Conservation (phyloP, 2,888 invertebrate species). For the Heliconius hortense region DNA sequence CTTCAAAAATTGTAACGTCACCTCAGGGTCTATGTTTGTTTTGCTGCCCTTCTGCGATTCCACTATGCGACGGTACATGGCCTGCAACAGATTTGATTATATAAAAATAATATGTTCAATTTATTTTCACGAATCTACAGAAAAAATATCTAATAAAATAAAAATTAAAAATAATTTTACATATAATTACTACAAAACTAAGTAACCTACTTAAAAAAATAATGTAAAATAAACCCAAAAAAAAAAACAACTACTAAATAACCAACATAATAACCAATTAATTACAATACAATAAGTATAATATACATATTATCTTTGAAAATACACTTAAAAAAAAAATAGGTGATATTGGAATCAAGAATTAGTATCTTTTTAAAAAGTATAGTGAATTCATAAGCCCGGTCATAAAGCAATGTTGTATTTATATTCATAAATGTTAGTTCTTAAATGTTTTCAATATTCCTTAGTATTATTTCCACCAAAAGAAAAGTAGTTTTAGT, state of each 20-base stretch:
- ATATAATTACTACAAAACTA: constrained; percentile 3
- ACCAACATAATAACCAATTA: neutral
- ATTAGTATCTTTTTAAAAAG: too few relatives aligned
- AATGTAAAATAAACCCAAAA: neutral
- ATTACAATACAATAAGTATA: neutral
- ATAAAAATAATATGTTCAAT: neutral
- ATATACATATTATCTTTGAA: neutral
- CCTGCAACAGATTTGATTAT: constrained; percentile 78
- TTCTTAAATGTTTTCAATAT: neutral
- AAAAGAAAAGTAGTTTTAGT: too few relatives aligned
- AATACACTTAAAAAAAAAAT: neutral
- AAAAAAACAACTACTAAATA: neutral
- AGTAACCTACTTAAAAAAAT: neutral
- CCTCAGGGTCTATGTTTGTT: constrained; percentile 92
- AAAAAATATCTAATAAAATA: neutral
- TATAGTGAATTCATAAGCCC: neutral
- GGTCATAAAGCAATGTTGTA: neutral
- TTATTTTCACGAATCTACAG: neutral
- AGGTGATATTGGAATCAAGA: neutral
- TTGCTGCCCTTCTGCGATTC: constrained; percentile 88
- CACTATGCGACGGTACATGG: constrained; percentile 91
- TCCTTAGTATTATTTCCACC: neutral
- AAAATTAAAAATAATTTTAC: constrained; percentile 2
- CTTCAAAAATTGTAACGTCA: constrained; percentile 94
- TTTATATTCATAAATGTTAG: neutral